Conservation (phyloP, 2,888 invertebrate genomes). For the Creontiades dilutus region DNA sequence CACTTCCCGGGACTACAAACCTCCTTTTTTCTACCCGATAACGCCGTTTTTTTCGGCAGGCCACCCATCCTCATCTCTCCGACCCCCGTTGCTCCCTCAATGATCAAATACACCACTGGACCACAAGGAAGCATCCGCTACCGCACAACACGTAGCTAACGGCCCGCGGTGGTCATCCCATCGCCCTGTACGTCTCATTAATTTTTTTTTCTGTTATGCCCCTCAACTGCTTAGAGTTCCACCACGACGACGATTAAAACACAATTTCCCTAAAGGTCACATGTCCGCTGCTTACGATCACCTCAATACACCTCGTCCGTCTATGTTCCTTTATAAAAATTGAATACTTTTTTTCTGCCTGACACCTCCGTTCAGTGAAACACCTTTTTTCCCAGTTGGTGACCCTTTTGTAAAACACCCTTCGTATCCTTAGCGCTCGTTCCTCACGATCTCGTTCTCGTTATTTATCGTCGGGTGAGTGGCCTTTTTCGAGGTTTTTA, state of each 20-base stretch:
- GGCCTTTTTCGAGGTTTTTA: constrained; percentile 7
- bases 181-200: constrained; percentile 34
- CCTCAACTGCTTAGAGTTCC: constrained; percentile 24
- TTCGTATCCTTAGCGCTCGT: background rate
- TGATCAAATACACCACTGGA: constrained; percentile 47
- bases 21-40: background rate
- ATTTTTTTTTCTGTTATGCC: constrained; percentile 5
- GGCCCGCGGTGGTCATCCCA: background rate
- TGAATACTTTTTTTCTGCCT: background rate
- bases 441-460: background rate
- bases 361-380: background rate
- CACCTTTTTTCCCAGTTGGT: background rate
- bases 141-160: constrained; percentile 46
- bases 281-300: background rate
- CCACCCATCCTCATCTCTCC: background rate
- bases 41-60: background rate
- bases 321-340: background rate
- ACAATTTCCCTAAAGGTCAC: background rate
- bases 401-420: background rate
- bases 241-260: constrained; percentile 8
- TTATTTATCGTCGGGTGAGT: background rate
- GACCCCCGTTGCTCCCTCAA: constrained; percentile 7
- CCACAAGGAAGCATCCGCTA: background rate
- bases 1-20: background rate
- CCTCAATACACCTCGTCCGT: background rate